Percentiles rank a stretch among this genome's conserved stretches.
Evolutionary conservation across 1,140 invertebrate species (phyloP).

Genomic region (Apocrypta bakeri): DNA sequence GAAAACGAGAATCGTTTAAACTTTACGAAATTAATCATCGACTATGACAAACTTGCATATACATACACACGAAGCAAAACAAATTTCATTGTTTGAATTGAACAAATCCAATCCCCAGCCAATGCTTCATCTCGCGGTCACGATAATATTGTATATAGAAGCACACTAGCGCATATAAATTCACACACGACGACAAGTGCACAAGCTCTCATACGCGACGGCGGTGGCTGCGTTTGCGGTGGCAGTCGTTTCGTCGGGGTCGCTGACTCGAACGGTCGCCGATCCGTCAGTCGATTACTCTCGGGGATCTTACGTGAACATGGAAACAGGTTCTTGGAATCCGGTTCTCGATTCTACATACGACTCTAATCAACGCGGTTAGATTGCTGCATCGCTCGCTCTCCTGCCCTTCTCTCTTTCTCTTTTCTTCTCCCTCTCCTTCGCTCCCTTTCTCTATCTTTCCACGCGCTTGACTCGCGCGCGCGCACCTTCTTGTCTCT

Average conservation of each 20-base stretch:
- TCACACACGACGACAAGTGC: neutral
- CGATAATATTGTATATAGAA: no score
- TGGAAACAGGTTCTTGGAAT: slow-evolving; percentile 76
- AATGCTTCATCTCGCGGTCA: no score
- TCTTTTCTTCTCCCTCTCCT: neutral
- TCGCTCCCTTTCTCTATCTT: neutral
- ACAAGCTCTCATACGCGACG: neutral
- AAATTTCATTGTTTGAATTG: no score
- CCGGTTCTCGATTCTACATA: slow-evolving; percentile 76
- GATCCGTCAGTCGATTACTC: slow-evolving; percentile 76
- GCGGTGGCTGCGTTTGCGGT: slow-evolving; percentile 35
- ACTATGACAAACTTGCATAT: no score
- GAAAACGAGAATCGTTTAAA: no score
- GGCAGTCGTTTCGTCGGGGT: slow-evolving; percentile 62
- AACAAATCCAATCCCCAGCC: no score
- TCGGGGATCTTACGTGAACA: slow-evolving; percentile 75
- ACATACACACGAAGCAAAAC: no score
- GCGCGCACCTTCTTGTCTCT: neutral
- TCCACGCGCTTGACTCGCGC: neutral
- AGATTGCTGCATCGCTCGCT: slow-evolving; percentile 73
- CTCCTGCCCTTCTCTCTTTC: slow-evolving; percentile 46
- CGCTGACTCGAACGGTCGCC: slow-evolving; percentile 75
- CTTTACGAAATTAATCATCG: no score
- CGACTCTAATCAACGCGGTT: slow-evolving; percentile 75
- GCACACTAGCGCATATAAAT: no score